These are phyloP conservation scores for Ernsta delagoae DNA, from an alignment of 2,888 invertebrate genomes.

Conservation along the genomic window DNA sequence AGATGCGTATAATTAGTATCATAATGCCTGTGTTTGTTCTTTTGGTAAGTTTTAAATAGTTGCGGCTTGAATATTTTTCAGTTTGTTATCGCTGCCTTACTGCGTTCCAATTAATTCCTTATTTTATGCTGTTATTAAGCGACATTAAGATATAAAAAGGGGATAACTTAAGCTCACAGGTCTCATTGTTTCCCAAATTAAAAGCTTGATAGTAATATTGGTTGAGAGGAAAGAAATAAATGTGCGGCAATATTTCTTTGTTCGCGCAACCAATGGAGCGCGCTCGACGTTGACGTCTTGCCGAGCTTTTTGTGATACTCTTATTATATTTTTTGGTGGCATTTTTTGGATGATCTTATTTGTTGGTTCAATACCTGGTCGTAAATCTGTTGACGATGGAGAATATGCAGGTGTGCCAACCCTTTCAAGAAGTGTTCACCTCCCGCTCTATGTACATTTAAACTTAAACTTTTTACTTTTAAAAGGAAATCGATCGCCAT, in stretches of 20 bases:
- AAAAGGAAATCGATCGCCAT: conserved; percentile 35
- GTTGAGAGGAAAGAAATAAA: conserved; percentile 65
- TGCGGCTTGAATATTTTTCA: neutral
- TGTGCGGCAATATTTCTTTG: conserved; percentile 79
- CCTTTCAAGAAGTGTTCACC: conserved; percentile 58
- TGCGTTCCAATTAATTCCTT: neutral
- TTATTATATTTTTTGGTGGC: conserved; percentile 80
- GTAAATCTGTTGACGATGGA: conserved; percentile 75
- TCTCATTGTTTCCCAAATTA: conserved; percentile 41
- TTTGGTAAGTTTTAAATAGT: conserved; percentile 38
- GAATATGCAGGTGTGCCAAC: conserved; percentile 79
- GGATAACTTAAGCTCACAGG: conserved; percentile 17
- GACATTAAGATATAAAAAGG: conserved; percentile 5
- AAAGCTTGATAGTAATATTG: conserved; percentile 50
- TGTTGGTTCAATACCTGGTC: conserved; percentile 79
- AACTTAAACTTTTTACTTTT: too few relatives aligned
- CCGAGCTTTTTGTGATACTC: conserved; percentile 76
- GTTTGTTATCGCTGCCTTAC: neutral
- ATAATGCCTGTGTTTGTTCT: conserved; percentile 70
- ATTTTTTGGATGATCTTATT: conserved; percentile 81
- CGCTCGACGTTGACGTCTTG: conserved; percentile 74
- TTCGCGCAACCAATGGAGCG: conserved; percentile 77
- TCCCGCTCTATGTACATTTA: conserved; percentile 21
- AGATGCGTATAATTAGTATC: conserved; percentile 79
- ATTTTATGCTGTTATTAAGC: conserved; percentile 14